Conservation (phyloP, 2,113 vertebrate species). For the Oncorhynchus clarkii region DNA sequence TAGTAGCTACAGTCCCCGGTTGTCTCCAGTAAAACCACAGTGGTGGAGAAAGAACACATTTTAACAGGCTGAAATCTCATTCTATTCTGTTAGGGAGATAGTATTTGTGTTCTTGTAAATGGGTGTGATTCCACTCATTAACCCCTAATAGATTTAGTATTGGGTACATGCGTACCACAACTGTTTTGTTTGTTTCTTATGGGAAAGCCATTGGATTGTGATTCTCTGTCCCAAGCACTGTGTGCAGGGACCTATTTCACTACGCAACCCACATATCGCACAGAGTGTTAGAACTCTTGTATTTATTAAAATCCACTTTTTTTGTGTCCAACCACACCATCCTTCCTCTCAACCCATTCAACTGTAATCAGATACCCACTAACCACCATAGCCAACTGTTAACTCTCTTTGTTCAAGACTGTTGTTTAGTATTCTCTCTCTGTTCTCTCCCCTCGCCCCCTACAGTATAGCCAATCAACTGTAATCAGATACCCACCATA, state of each 20-base stretch:
- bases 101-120: background rate
- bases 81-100: background rate
- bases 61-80: background rate
- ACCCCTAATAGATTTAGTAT: background rate
- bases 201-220: background rate
- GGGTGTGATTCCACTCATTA: background rate
- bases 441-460: background rate
- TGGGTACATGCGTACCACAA: background rate
- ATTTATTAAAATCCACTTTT: background rate
- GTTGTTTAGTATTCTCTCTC: conserved; percentile 20
- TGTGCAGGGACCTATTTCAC: background rate
- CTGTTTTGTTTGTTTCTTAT: background rate
- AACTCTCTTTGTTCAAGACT: conserved; percentile 16
- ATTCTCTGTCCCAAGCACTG: background rate
- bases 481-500: conserved; percentile 59
- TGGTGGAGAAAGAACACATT: background rate
- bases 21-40: background rate
- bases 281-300: background rate
- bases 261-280: background rate
- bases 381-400: background rate
- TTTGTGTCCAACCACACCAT: too few relatives aligned
- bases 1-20: background rate
- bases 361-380: too few relatives aligned
- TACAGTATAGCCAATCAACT: background rate
- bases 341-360: too few relatives aligned